Evolutionary conservation across 2,888 invertebrate species (phyloP), one percentile per base, ranked within the genome.

Genomic region (Acanthosoma haemorrhoidale): DNA sequence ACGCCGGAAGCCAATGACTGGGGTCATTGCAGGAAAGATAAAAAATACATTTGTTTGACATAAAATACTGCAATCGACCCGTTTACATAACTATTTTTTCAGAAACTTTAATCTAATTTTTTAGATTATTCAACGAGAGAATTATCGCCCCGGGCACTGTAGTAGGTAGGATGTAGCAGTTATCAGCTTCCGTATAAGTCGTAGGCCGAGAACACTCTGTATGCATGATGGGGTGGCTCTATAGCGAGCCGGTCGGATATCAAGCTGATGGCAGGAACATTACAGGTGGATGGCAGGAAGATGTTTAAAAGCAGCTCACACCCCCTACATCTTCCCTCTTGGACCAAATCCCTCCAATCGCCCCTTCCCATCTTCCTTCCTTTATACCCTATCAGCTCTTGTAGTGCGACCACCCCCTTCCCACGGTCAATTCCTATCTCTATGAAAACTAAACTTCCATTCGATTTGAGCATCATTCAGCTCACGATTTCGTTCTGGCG

Each of bases 371-470:
- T n/a, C n/a, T n/a, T n/a, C n/a, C n/a, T n/a, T 51, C 25, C 51
- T n/a, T 51, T 51, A 51, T 13, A 51, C 51, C 51, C 51, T 51
- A 51, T 51, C 25, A 25, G 51, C 51, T 25, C 21, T 51, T 2
- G 21, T 25, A 25, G 25, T 5, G n/a, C 51, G 6, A 11, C 5
- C 41, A 8, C 3, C 4, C 8, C 41, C 41, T 18, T 18, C 5
- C n/a, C 5, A 13, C 51, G n/a, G 2, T 25, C 9, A 13, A 51
- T n/a, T 51, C 51, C 29, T n/a, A 25, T 51, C 29, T 51, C 29
- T 25, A 51, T 51, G 51, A 51, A 51, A 51, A 51, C 29, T 51
- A 51, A 51, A 51, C 51, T 51, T 51, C 29, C 51, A 51, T 51
- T n/a, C 0, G 51, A 2, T n/a, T 25, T 25, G 13, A 51, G 21